Percentiles rank a stretch among this genome's conserved stretches.
Evolutionary conservation across 2,888 invertebrate genomes (phyloP).

Genomic region (Agrochola litura): DNA sequence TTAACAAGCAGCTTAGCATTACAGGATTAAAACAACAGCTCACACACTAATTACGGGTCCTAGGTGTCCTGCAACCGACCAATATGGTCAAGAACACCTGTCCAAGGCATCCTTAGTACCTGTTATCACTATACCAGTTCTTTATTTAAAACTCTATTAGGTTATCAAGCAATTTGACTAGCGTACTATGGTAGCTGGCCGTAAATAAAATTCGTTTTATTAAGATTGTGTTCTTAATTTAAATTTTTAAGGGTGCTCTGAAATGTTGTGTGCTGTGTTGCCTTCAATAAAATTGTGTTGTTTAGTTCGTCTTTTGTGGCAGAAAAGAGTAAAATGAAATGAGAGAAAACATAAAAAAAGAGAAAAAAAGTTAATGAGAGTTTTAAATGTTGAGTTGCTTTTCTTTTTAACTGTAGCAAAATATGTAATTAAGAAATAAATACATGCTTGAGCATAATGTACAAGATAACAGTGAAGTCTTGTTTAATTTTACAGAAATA

Average conservation of each 20-base stretch:
- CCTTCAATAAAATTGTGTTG: neutral
- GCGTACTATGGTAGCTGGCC: conserved; percentile 40
- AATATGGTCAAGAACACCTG: conserved; percentile 74
- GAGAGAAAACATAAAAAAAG: too few species aligned
- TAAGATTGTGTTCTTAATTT: conserved; percentile 25
- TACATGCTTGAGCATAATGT: neutral
- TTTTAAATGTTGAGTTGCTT: neutral
- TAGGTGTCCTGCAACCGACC: conserved; percentile 71
- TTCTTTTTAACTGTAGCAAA: neutral
- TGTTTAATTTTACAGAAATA: neutral
- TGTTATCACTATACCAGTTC: conserved; percentile 59
- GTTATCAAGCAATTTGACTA: conserved; percentile 33
- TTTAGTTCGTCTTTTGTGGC: neutral
- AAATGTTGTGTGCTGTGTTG: conserved; percentile 10
- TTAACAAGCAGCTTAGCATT: conserved; percentile 70
- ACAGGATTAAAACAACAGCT: conserved; percentile 75
- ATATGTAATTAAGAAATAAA: neutral
- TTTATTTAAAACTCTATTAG: conserved; percentile 51
- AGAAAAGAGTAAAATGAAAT: neutral
- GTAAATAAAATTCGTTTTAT: conserved; percentile 21
- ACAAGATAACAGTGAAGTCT: neutral
- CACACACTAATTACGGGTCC: conserved; percentile 76
- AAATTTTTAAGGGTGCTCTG: neutral
- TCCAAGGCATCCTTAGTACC: conserved; percentile 54
- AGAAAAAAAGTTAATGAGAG: too few species aligned